phyloP scores from a whole-genome alignment of 2,797 vertebrate genomes.

The Austrolebias charrua region DNA sequence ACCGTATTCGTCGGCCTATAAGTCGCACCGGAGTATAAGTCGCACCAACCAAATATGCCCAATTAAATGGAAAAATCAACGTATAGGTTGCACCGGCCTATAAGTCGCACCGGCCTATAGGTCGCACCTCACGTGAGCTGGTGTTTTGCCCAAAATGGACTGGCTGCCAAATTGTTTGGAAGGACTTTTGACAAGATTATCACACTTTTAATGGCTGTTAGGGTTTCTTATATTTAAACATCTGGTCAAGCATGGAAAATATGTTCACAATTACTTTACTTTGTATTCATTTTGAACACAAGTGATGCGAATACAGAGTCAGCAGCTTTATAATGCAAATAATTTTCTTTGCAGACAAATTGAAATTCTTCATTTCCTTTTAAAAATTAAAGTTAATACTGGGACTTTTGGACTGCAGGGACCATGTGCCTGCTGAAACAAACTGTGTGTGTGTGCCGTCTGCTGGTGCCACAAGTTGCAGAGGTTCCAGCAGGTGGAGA shows the following conservation, averaged over 20 bases:
- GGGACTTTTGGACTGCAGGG: neutral
- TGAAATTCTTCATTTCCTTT: too few relatives aligned
- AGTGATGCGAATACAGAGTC: neutral
- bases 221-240: constrained; percentile 11
- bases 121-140: too few relatives aligned
- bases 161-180: too few relatives aligned
- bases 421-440: constrained; percentile 4
- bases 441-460: neutral
- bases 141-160: too few relatives aligned
- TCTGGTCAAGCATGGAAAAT: constrained; percentile 2
- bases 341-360: neutral
- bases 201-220: too few relatives aligned
- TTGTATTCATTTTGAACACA: neutral
- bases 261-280: neutral
- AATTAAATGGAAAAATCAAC: too few relatives aligned
- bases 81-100: too few relatives aligned
- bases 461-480: constrained; percentile 28
- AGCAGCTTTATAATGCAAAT: neutral
- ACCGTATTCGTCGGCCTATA: too few relatives aligned
- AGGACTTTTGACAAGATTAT: too few relatives aligned
- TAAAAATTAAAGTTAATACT: neutral
- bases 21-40: too few relatives aligned
- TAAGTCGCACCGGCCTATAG: too few relatives aligned
- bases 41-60: too few relatives aligned
- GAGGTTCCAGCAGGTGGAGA: constrained; percentile 38